Percentiles rank a stretch among this genome's conserved stretches.
phyloP scores from a whole-genome alignment of 1,140 invertebrate genomes.

The Aphidius ervi region DNA sequence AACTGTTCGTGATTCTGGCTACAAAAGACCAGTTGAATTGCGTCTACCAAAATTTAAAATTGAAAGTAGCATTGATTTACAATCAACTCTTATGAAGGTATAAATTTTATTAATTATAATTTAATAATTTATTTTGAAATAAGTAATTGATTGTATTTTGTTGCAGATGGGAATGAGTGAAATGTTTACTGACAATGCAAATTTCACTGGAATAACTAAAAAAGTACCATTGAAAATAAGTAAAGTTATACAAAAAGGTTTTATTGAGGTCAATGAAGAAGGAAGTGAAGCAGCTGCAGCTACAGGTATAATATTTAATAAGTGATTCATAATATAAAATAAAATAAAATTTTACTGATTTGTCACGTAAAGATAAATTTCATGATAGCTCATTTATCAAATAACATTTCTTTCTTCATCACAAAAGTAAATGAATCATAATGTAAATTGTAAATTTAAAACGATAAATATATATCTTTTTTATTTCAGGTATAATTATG shows the following conservation, averaged over 20 bases:
- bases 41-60: conserved; percentile 69
- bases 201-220: conserved; percentile 56
- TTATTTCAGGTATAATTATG: too few species aligned
- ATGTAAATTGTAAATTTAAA: background rate
- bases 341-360: background rate
- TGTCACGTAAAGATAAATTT: background rate
- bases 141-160: background rate
- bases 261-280: conserved; percentile 62
- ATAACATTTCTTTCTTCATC: background rate
- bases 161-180: conserved; percentile 52
- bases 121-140: background rate
- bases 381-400: background rate
- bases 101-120: conserved; percentile 16
- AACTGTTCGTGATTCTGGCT: conserved; percentile 42
- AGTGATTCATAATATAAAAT: background rate
- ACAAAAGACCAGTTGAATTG: conserved; percentile 48
- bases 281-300: conserved; percentile 60
- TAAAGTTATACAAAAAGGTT: conserved; percentile 58
- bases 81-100: conserved; percentile 56
- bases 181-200: conserved; percentile 51
- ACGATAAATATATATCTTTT: too few species aligned
- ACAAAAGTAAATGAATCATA: background rate
- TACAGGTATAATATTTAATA: conserved; percentile 38
- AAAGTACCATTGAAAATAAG: conserved; percentile 46
- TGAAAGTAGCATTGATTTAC: conserved; percentile 59